phyloP scores from a whole-genome alignment of 2,888 invertebrate genomes.

The Copidosoma aretas region DNA sequence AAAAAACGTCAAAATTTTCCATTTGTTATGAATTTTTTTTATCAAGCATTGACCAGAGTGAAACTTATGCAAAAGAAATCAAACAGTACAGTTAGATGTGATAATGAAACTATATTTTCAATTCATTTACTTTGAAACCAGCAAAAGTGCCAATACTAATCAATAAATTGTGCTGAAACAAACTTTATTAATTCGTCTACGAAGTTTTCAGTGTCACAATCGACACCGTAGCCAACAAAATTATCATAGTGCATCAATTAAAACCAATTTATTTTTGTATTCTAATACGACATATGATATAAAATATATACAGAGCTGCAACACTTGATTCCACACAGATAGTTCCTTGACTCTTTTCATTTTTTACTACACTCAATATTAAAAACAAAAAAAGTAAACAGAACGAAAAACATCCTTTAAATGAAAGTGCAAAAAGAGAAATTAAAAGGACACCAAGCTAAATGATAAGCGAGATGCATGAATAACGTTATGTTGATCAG shows the following conservation, averaged over 20 bases:
- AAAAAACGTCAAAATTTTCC: neutral
- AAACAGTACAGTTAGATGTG: neutral
- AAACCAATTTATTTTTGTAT: slow-evolving; percentile 35
- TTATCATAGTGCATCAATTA: slow-evolving; percentile 22
- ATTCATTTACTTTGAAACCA: slow-evolving; percentile 9
- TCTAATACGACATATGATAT: slow-evolving; percentile 11
- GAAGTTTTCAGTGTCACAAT: neutral
- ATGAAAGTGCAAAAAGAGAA: slow-evolving; percentile 32
- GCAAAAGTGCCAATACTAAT: slow-evolving; percentile 36
- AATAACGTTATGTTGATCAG: slow-evolving; percentile 20
- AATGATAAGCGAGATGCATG: slow-evolving; percentile 19
- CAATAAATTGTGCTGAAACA: slow-evolving; percentile 32
- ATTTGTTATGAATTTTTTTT: neutral
- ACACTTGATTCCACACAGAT: slow-evolving; percentile 23
- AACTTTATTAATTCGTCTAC: neutral
- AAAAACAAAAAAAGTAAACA: neutral
- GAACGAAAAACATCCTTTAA: slow-evolving; percentile 21
- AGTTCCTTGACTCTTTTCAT: slow-evolving; percentile 32
- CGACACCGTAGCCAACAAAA: slow-evolving; percentile 20
- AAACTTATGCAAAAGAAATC: neutral
- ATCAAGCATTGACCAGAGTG: neutral
- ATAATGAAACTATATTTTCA: too few species aligned
- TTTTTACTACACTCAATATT: slow-evolving; percentile 4
- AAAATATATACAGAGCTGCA: slow-evolving; percentile 23
- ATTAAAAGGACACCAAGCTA: slow-evolving; percentile 19